A percentile compares a stretch with the other conserved stretches of the same genome.
phyloP scores from a whole-genome alignment of 2,113 vertebrate species.

The Trinectes maculatus region DNA sequence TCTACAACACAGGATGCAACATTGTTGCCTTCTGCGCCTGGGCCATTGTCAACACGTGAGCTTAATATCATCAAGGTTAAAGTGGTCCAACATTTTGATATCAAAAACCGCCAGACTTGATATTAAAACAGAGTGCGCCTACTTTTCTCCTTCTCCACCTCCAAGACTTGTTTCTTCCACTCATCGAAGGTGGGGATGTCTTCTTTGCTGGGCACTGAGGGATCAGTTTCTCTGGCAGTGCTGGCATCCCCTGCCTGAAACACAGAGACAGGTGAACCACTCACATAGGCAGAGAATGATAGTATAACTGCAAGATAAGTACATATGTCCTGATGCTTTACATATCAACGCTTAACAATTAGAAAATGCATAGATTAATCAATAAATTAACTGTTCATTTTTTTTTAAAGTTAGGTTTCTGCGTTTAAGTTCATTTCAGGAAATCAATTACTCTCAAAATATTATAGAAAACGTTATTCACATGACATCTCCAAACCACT shows the following conservation, averaged over 20 bases:
- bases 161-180: slow-evolving; percentile 99
- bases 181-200: slow-evolving; percentile 99
- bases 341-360: no score
- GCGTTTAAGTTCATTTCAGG: no score
- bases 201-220: slow-evolving; percentile 89
- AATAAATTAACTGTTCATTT: no score
- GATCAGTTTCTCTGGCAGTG: slow-evolving; percentile 84
- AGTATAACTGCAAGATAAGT: background rate
- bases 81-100: no score
- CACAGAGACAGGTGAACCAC: background rate
- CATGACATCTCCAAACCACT: background rate
- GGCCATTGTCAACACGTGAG: background rate
- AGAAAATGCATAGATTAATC: no score
- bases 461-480: background rate
- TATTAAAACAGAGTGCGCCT: slow-evolving; percentile 60
- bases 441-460: background rate
- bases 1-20: slow-evolving; percentile 5
- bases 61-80: background rate
- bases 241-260: slow-evolving; percentile 75
- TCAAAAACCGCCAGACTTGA: no score
- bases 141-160: slow-evolving; percentile 99
- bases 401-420: no score
- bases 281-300: background rate
- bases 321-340: no score
- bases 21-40: background rate